Evolutionary conservation across 2,113 vertebrate genomes (phyloP), one percentile per base, ranked within the genome.

Genomic region (Cercopithecus mona): DNA sequence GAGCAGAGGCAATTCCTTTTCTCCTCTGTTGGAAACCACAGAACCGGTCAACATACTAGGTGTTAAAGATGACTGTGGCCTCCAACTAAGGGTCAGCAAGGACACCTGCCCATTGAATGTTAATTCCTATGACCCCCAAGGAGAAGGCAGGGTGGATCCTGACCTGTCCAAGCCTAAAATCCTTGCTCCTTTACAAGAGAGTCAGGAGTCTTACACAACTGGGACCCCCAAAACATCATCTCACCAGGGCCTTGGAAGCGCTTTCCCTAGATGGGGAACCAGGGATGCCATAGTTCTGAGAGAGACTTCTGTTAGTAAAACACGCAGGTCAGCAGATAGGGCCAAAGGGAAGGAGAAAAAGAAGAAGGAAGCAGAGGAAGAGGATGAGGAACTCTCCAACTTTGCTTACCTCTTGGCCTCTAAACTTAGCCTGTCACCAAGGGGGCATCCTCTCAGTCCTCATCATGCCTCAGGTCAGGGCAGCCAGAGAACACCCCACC

Each of bases 401-500:
- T 98, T 98, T 75, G 94, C 97, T 57, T 95, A 90, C 45, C 97
- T 98, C 83, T 94, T 98, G 86, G 97, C 98, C 6, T 98, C 98
- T 23, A 98, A 98, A 86, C 98, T 98, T 45, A 98, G 83, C 79
- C 88, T 98, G 0, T 98, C 97, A 0, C 50, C 93, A 2, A 90
- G 18, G 30, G 82, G n/a, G 30, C 48, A 66, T 91, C 45, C 87
- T 52, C 16, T 93, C 9, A 25, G 82, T 66, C 52, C 88, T 91
- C 1, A 0, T 3, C 88, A 66, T 9, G 35, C 50, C 27, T 88
- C 84, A n/a, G 38, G 14, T 66, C 43, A 6, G 70, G 84, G 75
- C 5, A 18, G 8, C 75, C 73, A 72, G 22, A 94, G 12, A 66
- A 45, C 61, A 81, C 32, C 86, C 8, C 6, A 30, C 8, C n/a